These are phyloP conservation scores for Polietes domitor DNA, from an alignment of 2,888 invertebrate genomes.

Conservation along the genomic window DNA sequence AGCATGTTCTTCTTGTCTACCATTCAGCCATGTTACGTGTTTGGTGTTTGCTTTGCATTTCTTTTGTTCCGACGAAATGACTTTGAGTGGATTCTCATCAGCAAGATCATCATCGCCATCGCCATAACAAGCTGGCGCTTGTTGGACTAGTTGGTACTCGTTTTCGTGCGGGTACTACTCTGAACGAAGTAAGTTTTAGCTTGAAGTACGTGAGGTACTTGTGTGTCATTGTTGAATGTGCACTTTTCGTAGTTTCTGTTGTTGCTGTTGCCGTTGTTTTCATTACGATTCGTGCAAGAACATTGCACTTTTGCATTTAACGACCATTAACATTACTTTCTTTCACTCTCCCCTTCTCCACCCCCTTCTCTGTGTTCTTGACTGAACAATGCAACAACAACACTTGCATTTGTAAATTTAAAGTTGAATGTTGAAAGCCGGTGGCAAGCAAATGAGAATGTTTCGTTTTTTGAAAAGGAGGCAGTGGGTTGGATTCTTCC, in stretches of 20 bases:
- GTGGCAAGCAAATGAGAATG: background rate
- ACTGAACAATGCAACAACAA: background rate
- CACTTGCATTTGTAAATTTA: background rate
- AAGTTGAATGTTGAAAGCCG: background rate
- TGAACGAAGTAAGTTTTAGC: conserved; percentile 4
- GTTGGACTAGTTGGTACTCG: background rate
- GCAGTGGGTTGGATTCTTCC: background rate
- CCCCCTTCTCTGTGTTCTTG: background rate
- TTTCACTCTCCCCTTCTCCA: background rate
- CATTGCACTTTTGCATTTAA: conserved; percentile 31
- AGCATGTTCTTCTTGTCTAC: background rate
- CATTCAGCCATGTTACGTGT: too few relatives aligned
- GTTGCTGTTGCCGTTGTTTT: conserved; percentile 2
- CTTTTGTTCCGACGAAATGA: conserved; percentile 24
- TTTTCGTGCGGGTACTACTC: background rate
- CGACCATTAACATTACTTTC: background rate
- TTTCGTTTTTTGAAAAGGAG: background rate
- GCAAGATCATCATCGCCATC: background rate
- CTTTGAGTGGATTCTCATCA: conserved; percentile 27
- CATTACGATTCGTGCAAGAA: background rate
- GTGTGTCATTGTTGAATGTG: conserved; percentile 20
- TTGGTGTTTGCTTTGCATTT: conserved; percentile 15
- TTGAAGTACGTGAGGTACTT: conserved; percentile 33
- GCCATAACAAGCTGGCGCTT: background rate
- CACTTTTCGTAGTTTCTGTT: background rate